Percentiles rank a stretch among this genome's conserved stretches.
phyloP scores from a whole-genome alignment of 2,888 invertebrate species.

The Spodoptera picta region DNA sequence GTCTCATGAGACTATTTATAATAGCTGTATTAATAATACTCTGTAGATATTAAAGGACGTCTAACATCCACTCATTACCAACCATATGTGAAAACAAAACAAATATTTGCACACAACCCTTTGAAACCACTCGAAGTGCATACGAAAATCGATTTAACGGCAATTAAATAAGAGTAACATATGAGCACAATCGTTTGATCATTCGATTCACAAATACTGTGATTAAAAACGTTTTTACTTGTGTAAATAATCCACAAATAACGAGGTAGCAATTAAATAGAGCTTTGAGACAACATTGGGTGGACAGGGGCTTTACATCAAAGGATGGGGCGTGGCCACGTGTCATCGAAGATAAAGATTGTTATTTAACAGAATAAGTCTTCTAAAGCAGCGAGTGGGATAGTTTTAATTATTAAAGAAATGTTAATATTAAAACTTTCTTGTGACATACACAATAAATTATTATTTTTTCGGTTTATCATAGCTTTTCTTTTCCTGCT shows the following conservation, averaged over 20 bases:
- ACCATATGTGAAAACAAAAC: slow-evolving; percentile 11
- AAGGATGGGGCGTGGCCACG: slow-evolving; percentile 70
- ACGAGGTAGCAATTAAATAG: slow-evolving; percentile 87
- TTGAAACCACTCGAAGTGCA: slow-evolving; percentile 46
- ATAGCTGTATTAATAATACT: no score
- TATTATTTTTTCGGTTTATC: no score
- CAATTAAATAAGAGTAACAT: slow-evolving; percentile 75
- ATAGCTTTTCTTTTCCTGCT: no score
- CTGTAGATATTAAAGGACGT: no score
- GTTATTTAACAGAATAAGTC: slow-evolving; percentile 45
- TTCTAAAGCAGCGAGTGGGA: slow-evolving; percentile 17
- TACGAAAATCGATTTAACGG: slow-evolving; percentile 67
- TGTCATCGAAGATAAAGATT: slow-evolving; percentile 69
- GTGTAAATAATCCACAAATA: slow-evolving; percentile 88
- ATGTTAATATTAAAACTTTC: no score
- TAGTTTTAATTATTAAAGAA: not conserved
- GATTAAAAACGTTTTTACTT: slow-evolving; percentile 75
- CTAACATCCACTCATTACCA: not conserved
- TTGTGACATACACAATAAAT: no score
- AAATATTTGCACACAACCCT: slow-evolving; percentile 38
- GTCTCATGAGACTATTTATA: no score
- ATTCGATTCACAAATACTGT: slow-evolving; percentile 68
- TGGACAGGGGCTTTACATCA: slow-evolving; percentile 75
- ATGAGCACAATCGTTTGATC: slow-evolving; percentile 74
- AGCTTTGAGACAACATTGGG: slow-evolving; percentile 81